Evolutionary conservation across 2,113 vertebrate genomes (phyloP), one percentile per base, ranked within the genome.

Genomic region (Otis tarda): DNA sequence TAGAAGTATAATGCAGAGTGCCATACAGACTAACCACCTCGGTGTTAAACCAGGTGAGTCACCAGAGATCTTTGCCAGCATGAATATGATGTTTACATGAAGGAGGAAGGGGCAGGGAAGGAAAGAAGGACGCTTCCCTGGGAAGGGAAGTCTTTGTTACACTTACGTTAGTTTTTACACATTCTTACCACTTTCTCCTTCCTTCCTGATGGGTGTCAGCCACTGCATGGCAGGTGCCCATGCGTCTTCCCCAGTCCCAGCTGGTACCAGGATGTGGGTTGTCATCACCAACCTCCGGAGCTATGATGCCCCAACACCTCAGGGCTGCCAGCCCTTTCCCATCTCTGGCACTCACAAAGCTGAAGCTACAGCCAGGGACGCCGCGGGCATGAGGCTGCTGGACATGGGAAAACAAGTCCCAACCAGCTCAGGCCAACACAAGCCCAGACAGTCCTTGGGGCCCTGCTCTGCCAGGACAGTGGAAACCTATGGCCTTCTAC

Each of bases 381-480:
- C 15, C 53, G 24, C 0, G 1, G 28, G 3, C 9, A 11, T 0
- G 8, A 59, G 31, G 31, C 23, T 30, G 22, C 41, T 59, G 47
- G 43, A 4, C 20, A 2, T 0, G 4, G 61, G 9, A 27, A 57
- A 79, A 39, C 0, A 3, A 60, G 10, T 21, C 22, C 27, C 30
- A 43, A 14, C 0, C 9, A 70, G 30, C 19, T 41, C 43, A 31
- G 35, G 45, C 12, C 35, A 67, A 1, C 37, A 23, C 5, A 20
- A 68, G 2, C 24, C 41, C 41, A 14, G 41, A 41, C 41, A 41
- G 41, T 45, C n/a, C 11, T 43, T 2, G 2, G 18, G 9, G 8
- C 1, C 9, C 27, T 33, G 28, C 49, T 45, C 37, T 47, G 17
- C 14, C n/a, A 73, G 20, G 28, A 49, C 7, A 67, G 52, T 37